Evolutionary conservation across 2,113 vertebrate species (phyloP).

Genomic region (Ageneiosus marmoratus): DNA sequence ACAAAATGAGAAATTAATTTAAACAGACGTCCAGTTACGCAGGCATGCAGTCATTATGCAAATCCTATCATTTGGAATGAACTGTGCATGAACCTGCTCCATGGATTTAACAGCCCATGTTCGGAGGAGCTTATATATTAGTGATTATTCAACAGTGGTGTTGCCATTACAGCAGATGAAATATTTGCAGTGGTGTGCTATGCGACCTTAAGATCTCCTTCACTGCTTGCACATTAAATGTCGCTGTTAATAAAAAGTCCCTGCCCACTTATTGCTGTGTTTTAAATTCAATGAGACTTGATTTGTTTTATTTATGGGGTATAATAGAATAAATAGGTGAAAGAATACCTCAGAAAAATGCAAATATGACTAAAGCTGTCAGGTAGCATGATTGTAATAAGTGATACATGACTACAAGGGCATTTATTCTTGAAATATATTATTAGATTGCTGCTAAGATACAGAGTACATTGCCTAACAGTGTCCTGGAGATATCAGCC

Average conservation of each 20-base stretch:
- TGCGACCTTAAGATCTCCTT: constrained; percentile 18
- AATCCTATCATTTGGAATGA: constrained; percentile 44
- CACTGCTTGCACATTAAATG: neutral
- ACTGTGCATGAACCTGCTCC: constrained; percentile 26
- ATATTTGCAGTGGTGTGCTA: constrained; percentile 4
- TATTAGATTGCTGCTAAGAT: neutral
- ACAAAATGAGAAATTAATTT: constrained; percentile 44
- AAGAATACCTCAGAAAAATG: neutral
- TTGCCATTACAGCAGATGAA: constrained; percentile 9
- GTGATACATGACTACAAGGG: neutral
- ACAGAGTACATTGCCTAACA: neutral
- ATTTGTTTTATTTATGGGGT: neutral
- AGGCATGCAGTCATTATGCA: constrained; percentile 46
- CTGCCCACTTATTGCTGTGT: neutral
- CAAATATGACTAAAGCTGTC: neutral
- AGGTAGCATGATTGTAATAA: neutral
- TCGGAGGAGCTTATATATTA: constrained; percentile 7
- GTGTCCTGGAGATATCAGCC: neutral
- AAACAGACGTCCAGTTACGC: constrained; percentile 30
- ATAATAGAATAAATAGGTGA: neutral
- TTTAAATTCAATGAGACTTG: neutral
- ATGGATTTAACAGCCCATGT: constrained; percentile 22
- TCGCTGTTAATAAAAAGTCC: neutral
- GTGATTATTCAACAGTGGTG: constrained; percentile 35
- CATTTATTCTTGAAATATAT: neutral